A percentile compares a stretch with the other conserved stretches of the same genome.
These are phyloP conservation scores for Cyrtorhinus lividipennis DNA, from an alignment of 1,140 invertebrate species.

Conservation along the genomic window DNA sequence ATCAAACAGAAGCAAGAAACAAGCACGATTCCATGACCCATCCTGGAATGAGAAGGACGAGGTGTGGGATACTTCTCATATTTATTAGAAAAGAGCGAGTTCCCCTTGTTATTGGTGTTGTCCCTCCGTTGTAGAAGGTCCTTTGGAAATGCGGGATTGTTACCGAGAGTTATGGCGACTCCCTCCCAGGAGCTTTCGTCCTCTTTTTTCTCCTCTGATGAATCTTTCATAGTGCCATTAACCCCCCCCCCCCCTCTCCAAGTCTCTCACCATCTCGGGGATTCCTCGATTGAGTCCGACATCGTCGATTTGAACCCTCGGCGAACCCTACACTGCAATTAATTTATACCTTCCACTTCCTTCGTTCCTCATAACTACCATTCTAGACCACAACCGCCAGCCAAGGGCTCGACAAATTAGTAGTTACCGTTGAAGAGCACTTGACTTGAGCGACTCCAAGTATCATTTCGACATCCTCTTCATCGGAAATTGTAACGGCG, in stretches of 20 bases:
- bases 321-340: neutral
- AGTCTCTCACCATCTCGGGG: neutral
- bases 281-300: neutral
- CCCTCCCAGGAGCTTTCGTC: too few relatives aligned
- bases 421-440: neutral
- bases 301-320: neutral
- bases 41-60: neutral
- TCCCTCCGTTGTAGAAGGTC: neutral
- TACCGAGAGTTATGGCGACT: slow-evolving; percentile 3
- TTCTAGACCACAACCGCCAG: too few relatives aligned
- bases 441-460: too few relatives aligned
- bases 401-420: neutral
- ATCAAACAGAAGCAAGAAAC: too few relatives aligned
- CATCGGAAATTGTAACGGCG: too few relatives aligned
- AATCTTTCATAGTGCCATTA: slow-evolving; percentile 14
- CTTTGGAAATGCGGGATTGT: neutral
- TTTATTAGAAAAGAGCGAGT: neutral
- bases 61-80: neutral
- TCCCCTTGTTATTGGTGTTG: slow-evolving; percentile 4
- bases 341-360: neutral
- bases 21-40: too few relatives aligned
- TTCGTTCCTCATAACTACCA: neutral
- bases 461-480: too few relatives aligned
- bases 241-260: neutral
- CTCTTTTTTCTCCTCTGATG: slow-evolving; percentile 36